Evolutionary conservation across 2,888 invertebrate species (phyloP).

Genomic region (Eudasyphora cyanicolor): DNA sequence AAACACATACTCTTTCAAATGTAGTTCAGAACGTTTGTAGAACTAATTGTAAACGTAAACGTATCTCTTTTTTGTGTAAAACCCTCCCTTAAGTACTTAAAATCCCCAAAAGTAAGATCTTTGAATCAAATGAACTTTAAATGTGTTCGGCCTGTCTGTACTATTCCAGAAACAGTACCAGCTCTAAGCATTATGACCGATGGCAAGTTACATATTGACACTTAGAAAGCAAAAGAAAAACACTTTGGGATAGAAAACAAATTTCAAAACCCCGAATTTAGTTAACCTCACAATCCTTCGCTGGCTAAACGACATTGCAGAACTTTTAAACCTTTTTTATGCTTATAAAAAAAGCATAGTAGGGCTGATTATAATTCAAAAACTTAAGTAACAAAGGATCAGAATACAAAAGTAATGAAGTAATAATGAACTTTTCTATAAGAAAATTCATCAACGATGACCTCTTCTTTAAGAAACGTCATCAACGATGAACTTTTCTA

Average conservation of each 20-base stretch:
- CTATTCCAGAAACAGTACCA: constrained; percentile 20
- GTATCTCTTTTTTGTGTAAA: background rate
- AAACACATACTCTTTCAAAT: background rate
- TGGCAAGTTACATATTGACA: background rate
- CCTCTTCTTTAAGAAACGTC: no score
- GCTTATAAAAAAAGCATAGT: no score
- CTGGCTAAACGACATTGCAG: no score
- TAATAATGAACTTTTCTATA: no score
- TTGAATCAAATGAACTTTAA: background rate
- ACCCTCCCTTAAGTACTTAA: background rate
- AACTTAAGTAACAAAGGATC: no score
- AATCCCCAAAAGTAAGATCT: background rate
- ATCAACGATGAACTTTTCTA: no score
- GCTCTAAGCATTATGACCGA: constrained; percentile 20
- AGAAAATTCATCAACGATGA: no score
- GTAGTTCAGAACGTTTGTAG: constrained; percentile 2
- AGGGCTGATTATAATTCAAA: no score
- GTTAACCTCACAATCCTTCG: no score
- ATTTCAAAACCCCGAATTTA: no score
- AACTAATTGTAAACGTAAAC: background rate
- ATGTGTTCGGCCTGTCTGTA: background rate
- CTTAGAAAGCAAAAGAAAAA: background rate
- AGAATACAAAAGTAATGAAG: no score
- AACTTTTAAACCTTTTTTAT: no score
- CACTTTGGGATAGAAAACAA: background rate